phyloP scores from a whole-genome alignment of 1,140 invertebrate species.

The Drosophila orena region DNA sequence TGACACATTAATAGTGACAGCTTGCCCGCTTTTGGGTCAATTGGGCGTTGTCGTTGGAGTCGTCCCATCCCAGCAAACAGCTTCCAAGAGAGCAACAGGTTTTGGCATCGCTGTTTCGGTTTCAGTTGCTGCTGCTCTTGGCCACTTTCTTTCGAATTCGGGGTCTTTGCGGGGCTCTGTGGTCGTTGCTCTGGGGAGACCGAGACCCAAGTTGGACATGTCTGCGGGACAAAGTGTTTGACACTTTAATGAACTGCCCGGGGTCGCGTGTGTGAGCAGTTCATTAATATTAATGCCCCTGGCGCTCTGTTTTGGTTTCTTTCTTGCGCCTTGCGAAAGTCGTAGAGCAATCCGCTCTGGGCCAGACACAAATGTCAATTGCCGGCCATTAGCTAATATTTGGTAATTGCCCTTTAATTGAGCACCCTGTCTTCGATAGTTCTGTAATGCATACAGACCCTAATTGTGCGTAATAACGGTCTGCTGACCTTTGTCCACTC shows the following conservation, averaged over 20 bases:
- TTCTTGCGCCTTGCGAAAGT: conserved; percentile 54
- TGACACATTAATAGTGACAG: conserved; percentile 75
- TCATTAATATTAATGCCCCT: conserved; percentile 78
- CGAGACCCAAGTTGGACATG: conserved; percentile 32
- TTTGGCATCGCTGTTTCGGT: conserved; percentile 25
- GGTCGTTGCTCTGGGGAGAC: conserved; percentile 3
- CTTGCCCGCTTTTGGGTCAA: conserved; percentile 54
- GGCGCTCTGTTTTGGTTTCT: conserved; percentile 31
- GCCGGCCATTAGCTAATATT: conserved; percentile 66
- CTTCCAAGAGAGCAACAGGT: conserved; percentile 63
- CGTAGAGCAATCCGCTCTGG: conserved; percentile 58
- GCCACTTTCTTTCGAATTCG: conserved; percentile 55
- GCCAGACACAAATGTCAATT: conserved; percentile 66
- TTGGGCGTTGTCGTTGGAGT: conserved; percentile 17
- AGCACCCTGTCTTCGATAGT: conserved; percentile 28
- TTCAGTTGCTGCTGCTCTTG: conserved; percentile 32
- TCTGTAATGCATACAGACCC: conserved; percentile 1
- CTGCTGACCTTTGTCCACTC: conserved; percentile 52
- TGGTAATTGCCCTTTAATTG: conserved; percentile 75
- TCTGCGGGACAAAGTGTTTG: conserved; percentile 68
- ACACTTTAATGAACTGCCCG: conserved; percentile 79
- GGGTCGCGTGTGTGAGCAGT: conserved; percentile 72
- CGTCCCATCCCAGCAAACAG: conserved; percentile 27
- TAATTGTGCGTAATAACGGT: conserved; percentile 45
- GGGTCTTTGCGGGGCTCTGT: conserved; percentile 8